A percentile compares a stretch with the other conserved stretches of the same genome.
Conservation (phyloP, 2,888 invertebrate species). For the Tetropium fuscum region DNA sequence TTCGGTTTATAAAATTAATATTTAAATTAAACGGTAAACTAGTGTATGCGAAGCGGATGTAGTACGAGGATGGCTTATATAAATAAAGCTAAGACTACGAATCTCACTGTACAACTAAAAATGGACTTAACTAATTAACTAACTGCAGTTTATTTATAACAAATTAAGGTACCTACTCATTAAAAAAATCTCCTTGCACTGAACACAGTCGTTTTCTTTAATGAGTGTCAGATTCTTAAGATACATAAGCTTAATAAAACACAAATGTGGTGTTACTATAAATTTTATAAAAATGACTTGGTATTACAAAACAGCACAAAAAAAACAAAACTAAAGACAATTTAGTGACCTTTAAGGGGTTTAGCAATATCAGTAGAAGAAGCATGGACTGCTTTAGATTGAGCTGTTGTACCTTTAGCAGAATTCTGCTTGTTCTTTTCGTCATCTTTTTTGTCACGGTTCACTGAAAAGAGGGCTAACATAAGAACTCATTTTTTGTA, state of each 20-base stretch:
- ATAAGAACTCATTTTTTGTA: slow-evolving; percentile 21
- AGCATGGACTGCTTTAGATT: slow-evolving; percentile 56
- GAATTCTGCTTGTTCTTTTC: slow-evolving; percentile 62
- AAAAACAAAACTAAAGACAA: slow-evolving; percentile 39
- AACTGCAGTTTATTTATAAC: no score
- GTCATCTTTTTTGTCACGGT: slow-evolving; percentile 62
- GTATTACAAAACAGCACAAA: slow-evolving; percentile 41
- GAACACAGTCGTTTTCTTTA: slow-evolving; percentile 18
- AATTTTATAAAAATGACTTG: slow-evolving; percentile 42
- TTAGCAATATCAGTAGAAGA: slow-evolving; percentile 49
- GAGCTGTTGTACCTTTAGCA: slow-evolving; percentile 61
- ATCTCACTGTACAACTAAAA: no score
- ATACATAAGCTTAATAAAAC: slow-evolving; percentile 44
- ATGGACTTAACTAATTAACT: no score
- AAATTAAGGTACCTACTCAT: background rate
- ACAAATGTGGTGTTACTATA: slow-evolving; percentile 44
- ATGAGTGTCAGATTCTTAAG: slow-evolving; percentile 3
- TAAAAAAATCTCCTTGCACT: background rate
- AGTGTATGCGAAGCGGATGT: no score
- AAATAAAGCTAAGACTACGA: no score
- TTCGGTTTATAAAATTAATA: no score
- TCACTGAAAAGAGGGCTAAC: slow-evolving; percentile 59
- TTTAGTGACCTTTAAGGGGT: slow-evolving; percentile 52
- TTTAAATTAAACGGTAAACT: no score
- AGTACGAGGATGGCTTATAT: no score